Evolutionary conservation across 2,113 vertebrate species (phyloP), one percentile per base, ranked within the genome.

Genomic region (Xenopus laevis): DNA sequence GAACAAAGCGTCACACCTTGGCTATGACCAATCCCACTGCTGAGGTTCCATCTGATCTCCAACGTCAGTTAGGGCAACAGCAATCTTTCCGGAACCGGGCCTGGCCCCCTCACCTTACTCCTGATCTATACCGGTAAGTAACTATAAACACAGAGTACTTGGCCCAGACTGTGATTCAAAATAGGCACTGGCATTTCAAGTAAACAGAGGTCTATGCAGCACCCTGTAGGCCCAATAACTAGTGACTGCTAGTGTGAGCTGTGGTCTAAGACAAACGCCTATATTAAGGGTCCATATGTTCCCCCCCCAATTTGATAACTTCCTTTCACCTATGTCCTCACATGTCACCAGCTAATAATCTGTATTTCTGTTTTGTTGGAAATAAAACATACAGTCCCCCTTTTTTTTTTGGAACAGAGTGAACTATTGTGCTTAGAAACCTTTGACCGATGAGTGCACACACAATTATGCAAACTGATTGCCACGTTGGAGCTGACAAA

Each of bases 1-100:
- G 96, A 92, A 95, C 93, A 91, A 99, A 99, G 93, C 95, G 97
- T 82, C 96, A 99, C 91, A 98, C 96, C 88, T 95, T 96, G 93
- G 93, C 93, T 84, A 94, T 87, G 93, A 96, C 95, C 90, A 94
- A 90, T 88, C 88, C 94, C 89, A 93, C 91, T 86, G 90, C 91
- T 83, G 96, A 98, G 91, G 93, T 96, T 87, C 93, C 94, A 78
- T 89, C 94, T 89, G 96, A 98, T 87, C 91, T 93, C 80, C 96
- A 96, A 88, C 94, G 95, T 87, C 90, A 92, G 89, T 88, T 93
- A 83, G 92, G 90, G 89, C 91, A 94, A 87, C 95, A 94, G 87
- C 65, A 68, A 40, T 89, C 93, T 88, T 93, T 94, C 88, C 93
- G 97, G 84, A 91, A 94, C 90, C 93, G 97, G 93, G 92, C 88